These are phyloP conservation scores for Cataglyphis livida DNA, from an alignment of 2,888 invertebrate genomes.

Conservation along the genomic window DNA sequence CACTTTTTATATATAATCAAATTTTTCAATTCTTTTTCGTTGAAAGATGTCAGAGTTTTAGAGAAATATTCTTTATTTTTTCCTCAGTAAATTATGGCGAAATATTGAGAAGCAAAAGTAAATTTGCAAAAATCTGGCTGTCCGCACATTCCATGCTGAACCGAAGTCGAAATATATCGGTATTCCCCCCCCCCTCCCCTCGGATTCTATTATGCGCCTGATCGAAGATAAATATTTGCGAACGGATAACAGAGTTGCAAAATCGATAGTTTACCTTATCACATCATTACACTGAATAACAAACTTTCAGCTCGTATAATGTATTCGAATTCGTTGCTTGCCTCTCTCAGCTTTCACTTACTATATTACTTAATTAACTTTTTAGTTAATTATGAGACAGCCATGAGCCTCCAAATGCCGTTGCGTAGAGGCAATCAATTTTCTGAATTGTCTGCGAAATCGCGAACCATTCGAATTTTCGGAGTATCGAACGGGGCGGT, in stretches of 20 bases:
- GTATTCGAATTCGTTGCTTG: not conserved
- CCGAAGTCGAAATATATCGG: constrained; percentile 3
- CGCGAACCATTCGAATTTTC: constrained; percentile 27
- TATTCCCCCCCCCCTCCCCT: not conserved
- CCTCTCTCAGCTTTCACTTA: not conserved
- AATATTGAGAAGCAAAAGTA: not conserved
- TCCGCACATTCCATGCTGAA: constrained; percentile 8
- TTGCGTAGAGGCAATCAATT: constrained; percentile 28
- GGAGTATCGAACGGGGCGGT: constrained; percentile 35
- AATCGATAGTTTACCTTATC: constrained; percentile 23
- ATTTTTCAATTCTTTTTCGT: not conserved
- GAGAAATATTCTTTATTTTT: not conserved
- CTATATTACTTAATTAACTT: not conserved
- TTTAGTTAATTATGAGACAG: not conserved
- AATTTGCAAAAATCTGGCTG: not conserved
- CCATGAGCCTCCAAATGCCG: not conserved
- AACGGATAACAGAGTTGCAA: constrained; percentile 37
- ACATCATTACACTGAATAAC: constrained; percentile 7
- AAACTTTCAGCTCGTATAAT: not conserved
- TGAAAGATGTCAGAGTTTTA: not conserved
- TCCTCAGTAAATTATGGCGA: not conserved
- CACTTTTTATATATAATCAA: not conserved
- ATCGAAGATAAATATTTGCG: constrained; percentile 56
- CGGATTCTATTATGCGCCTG: constrained; percentile 22
- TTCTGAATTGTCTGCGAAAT: constrained; percentile 14